A percentile compares a stretch with the other conserved stretches of the same genome.
phyloP scores from a whole-genome alignment of 2,888 invertebrate species.

The Agrilus mali region DNA sequence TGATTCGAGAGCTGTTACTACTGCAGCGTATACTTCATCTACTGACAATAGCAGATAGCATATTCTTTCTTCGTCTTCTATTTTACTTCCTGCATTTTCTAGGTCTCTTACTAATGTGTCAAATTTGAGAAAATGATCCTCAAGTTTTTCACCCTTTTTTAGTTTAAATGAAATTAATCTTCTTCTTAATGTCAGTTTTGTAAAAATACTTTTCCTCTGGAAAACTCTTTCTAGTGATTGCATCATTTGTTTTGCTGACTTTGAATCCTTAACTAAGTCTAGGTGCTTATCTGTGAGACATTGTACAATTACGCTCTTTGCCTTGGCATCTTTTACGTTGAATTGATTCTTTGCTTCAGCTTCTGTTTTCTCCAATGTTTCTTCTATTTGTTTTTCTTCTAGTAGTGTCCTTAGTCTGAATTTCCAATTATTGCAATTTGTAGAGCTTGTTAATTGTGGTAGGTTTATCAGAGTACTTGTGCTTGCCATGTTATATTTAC shows the following conservation, averaged over 20 bases:
- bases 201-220: constrained; percentile 17
- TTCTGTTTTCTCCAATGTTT: not conserved
- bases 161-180: constrained; percentile 16
- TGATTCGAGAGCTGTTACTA: too few species aligned
- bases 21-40: too few species aligned
- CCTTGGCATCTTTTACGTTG: too few species aligned
- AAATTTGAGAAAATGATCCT: constrained; percentile 15
- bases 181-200: constrained; percentile 15
- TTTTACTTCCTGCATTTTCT: too few species aligned
- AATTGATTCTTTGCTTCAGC: not conserved
- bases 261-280: constrained; percentile 17
- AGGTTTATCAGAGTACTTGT: too few species aligned
- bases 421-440: too few species aligned
- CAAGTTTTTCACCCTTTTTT: constrained; percentile 9
- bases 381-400: not conserved
- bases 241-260: constrained; percentile 18
- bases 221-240: constrained; percentile 15
- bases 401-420: too few species aligned
- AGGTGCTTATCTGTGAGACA: constrained; percentile 17
- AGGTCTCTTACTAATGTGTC: constrained; percentile 9
- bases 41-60: too few species aligned
- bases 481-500: too few species aligned
- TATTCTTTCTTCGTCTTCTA: too few species aligned
- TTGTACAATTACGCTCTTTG: constrained; percentile 14
- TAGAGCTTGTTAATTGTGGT: too few species aligned